Conservation (phyloP, 2,888 invertebrate species). For the Acrobasis repandana region DNA sequence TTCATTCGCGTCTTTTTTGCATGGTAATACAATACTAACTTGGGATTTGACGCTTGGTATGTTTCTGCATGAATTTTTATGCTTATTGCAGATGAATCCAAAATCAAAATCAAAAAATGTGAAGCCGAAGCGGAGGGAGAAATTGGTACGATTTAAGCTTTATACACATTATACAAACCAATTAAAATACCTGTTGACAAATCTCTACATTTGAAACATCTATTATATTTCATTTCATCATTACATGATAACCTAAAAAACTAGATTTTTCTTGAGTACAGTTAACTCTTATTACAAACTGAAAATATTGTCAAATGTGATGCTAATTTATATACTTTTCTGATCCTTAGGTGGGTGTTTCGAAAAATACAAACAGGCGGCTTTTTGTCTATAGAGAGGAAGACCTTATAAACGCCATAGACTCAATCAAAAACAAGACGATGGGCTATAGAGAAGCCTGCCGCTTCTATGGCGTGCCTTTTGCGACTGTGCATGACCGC, state of each 20-base stretch:
- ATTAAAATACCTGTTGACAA: not conserved
- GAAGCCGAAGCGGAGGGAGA: conserved; percentile 3
- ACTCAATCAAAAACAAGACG: conserved; percentile 7
- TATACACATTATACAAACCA: conserved; percentile 5
- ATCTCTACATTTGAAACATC: too few relatives aligned
- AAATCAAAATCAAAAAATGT: conserved; percentile 4
- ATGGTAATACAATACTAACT: conserved; percentile 3
- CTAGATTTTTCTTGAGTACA: too few relatives aligned
- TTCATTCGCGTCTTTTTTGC: not conserved
- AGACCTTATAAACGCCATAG: conserved; percentile 4
- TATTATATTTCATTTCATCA: too few relatives aligned
- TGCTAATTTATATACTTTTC: not conserved
- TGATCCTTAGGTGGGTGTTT: conserved; percentile 3
- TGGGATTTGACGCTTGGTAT: conserved; percentile 7
- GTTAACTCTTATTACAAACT: too few relatives aligned
- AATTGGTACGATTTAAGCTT: conserved; percentile 5
- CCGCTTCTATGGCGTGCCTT: conserved; percentile 21
- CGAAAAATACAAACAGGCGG: conserved; percentile 6
- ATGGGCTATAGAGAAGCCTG: conserved; percentile 19
- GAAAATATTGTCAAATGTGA: not conserved
- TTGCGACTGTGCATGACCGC: conserved; percentile 21
- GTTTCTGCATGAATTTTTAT: conserved; percentile 1
- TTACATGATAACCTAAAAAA: too few relatives aligned
- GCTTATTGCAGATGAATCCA: conserved; percentile 4
- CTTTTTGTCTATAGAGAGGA: conserved; percentile 4